A percentile compares a stretch with the other conserved stretches of the same genome.
Evolutionary conservation across 2,113 vertebrate genomes (phyloP).

Genomic region (Synodontis membranacea): DNA sequence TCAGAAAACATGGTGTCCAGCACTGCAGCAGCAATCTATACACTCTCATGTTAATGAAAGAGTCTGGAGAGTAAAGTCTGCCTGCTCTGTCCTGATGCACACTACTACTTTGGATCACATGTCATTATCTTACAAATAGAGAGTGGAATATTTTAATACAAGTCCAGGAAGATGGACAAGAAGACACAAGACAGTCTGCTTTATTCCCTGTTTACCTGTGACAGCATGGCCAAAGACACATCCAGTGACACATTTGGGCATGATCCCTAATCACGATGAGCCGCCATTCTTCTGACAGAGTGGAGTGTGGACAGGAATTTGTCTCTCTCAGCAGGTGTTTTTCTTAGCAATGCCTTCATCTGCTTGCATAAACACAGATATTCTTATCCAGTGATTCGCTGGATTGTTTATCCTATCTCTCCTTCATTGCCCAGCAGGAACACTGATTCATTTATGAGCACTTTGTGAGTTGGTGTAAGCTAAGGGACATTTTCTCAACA

Average conservation of each 20-base stretch:
- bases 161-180: background rate
- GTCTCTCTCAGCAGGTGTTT: background rate
- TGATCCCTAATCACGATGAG: background rate
- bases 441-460: conserved; percentile 29
- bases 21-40: background rate
- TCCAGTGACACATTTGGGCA: background rate
- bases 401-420: conserved; percentile 34
- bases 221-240: background rate
- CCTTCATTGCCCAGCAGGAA: conserved; percentile 24
- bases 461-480: conserved; percentile 26
- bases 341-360: background rate
- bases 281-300: background rate
- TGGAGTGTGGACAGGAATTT: background rate
- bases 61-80: too few species aligned
- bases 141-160: background rate
- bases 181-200: background rate
- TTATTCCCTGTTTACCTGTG: background rate
- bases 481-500: conserved; percentile 33
- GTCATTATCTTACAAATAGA: background rate
- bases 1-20: background rate
- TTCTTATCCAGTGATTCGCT: conserved; percentile 20
- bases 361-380: conserved; percentile 19
- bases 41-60: background rate
- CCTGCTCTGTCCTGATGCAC: background rate
- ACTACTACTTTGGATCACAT: background rate